Percentiles rank a stretch among this genome's conserved stretches.
These are phyloP conservation scores for Paedocypris sp. DNA, from an alignment of 2,113 vertebrate species.

Conservation along the genomic window DNA sequence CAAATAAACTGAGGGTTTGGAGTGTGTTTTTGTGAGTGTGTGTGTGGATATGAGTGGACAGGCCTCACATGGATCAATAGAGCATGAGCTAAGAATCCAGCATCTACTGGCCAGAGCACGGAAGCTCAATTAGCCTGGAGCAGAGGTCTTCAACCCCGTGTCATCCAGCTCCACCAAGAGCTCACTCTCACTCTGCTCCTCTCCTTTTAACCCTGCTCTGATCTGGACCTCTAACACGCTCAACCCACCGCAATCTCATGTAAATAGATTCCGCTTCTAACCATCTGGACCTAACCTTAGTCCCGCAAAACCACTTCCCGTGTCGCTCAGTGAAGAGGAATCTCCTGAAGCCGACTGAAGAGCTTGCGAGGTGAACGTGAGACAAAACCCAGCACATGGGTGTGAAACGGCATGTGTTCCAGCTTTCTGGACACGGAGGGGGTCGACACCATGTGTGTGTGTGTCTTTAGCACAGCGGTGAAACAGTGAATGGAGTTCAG, in stretches of 20 bases:
- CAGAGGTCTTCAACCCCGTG: constrained; percentile 4
- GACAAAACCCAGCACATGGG: no score
- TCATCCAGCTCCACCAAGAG: not conserved
- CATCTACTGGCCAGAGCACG: constrained; percentile 14
- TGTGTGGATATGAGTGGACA: constrained; percentile 21
- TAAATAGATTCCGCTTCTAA: not conserved
- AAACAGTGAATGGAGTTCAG: constrained; percentile 25
- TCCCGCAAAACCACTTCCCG: constrained; percentile 1
- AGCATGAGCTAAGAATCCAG: not conserved
- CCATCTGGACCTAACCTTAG: constrained; percentile 5
- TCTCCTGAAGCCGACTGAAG: no score
- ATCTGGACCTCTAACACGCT: not conserved
- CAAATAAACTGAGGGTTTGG: no score
- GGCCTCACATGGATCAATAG: constrained; percentile 29
- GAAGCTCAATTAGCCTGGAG: constrained; percentile 19
- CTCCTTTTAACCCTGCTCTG: not conserved
- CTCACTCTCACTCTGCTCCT: not conserved
- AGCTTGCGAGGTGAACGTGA: no score
- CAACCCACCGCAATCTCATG: not conserved
- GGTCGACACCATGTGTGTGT: constrained; percentile 6
- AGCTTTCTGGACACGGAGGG: constrained; percentile 9
- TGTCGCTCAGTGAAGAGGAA: no score
- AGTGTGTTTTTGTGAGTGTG: not conserved
- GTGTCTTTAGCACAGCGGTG: not conserved
- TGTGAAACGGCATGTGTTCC: no score